Base-by-base conservation (phyloP, 2,797 vertebrate genomes). In the Coreius guichenoti region DNA sequence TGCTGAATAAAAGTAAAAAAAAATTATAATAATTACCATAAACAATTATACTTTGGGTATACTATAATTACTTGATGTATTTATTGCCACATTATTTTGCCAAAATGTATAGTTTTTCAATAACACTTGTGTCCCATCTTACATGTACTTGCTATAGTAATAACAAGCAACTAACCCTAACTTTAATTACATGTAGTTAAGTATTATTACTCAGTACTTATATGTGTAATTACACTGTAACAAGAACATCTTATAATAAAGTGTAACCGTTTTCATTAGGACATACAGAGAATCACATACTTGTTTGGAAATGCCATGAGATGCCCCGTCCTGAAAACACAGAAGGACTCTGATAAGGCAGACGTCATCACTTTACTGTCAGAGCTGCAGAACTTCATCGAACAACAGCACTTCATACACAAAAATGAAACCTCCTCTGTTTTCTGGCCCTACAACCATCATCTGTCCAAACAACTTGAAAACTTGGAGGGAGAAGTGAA, bases 401-500 rank as follows among this genome's bases (percentile, higher is more conserved):
- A 93, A 76, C 94, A 95, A 88, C 96, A 98, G 91, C 96, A 96
- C 88, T 90, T 81, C 8, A 47, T 56, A 5, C 75, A 84, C 39
- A 58, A 31, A 70, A 70, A 78, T 9, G 1, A 84, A 11, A 43
- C 74, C 26, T 49, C 36, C 12, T 84, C 83, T 0, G 14, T 70
- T 47, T 84, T 79, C 26, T 79, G 65, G 83, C 3, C 67, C 87
- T 97, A 96, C 89, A 94, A 91, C 85, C 92, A 86, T 51, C 97
- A 96, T 91, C 94, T 99, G 86, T 96, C 96, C 90, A 87, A 92
- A 70, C 98, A 98, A 86, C 94, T 99, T 72, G 95, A 95, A 88
- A 96, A 94, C 0, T 86, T 98, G 39, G 97, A 98, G 92, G 95
- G 94, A 87, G 96, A 96, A 85, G 90, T 99, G 83, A 89, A 87